Evolutionary conservation across 2,888 invertebrate genomes (phyloP).

Genomic region (Steinernema carpocapsae): DNA sequence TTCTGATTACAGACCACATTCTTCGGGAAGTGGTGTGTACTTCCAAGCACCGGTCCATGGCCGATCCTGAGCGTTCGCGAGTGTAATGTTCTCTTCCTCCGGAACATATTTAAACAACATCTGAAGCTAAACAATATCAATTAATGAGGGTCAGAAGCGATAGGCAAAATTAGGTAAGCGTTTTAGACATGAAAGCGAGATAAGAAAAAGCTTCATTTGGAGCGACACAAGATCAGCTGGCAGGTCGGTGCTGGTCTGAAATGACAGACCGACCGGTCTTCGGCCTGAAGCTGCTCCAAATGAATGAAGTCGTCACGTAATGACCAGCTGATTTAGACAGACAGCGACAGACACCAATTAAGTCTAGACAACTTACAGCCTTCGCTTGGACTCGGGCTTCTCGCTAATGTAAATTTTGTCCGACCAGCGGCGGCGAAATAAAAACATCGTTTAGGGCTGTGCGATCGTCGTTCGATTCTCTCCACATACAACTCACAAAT

Average conservation of each 20-base stretch:
- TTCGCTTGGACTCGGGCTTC: not conserved
- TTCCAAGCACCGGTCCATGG: conserved; percentile 56
- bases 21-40: conserved; percentile 69
- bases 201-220: too few relatives aligned
- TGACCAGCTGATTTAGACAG: too few relatives aligned
- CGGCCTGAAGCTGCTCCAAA: too few relatives aligned
- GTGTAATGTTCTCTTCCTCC: conserved; percentile 61
- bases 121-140: not conserved
- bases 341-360: too few relatives aligned
- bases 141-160: not conserved
- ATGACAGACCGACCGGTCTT: too few relatives aligned
- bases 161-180: too few relatives aligned
- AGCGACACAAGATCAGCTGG: too few relatives aligned
- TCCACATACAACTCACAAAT: conserved; percentile 11
- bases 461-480: not conserved
- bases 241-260: too few relatives aligned
- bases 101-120: conserved; percentile 53
- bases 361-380: not conserved
- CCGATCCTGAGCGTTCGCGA: conserved; percentile 68
- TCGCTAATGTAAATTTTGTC: conserved; percentile 34
- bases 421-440: conserved; percentile 31
- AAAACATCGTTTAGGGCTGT: conserved; percentile 19
- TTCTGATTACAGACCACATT: conserved; percentile 98
- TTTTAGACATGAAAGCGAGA: too few relatives aligned
- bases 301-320: too few relatives aligned